phyloP scores from a whole-genome alignment of 2,888 invertebrate genomes.

The Zonitis immaculata region DNA sequence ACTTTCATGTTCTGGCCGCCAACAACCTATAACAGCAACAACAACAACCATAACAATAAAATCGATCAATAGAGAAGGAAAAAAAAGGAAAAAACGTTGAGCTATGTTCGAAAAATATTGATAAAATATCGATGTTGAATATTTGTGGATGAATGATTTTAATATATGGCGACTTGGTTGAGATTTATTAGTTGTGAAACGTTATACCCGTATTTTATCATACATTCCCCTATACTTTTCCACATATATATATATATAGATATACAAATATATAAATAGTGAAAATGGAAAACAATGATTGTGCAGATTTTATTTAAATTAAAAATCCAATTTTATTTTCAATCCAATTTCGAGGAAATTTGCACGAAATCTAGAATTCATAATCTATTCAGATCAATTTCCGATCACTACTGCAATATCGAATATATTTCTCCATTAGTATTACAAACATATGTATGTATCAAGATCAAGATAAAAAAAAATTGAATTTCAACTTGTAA shows the following conservation, averaged over 20 bases:
- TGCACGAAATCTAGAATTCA: no score
- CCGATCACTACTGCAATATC: no score
- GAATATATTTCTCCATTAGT: no score
- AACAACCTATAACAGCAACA: conserved; percentile 39
- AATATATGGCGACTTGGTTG: conserved; percentile 8
- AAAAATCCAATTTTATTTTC: no score
- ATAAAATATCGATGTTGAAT: neutral
- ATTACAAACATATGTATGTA: no score
- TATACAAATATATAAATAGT: conserved; percentile 6
- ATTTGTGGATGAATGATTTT: neutral
- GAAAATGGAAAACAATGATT: conserved; percentile 9
- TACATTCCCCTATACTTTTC: no score
- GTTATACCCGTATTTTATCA: conserved; percentile 7
- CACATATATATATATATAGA: no score
- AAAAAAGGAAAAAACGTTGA: neutral
- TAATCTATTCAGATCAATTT: no score
- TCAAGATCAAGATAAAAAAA: no score
- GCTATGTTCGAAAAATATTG: neutral
- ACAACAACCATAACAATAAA: neutral
- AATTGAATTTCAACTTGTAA: no score
- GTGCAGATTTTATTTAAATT: no score
- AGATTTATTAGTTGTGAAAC: conserved; percentile 15
- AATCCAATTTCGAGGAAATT: no score
- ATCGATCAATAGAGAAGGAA: neutral
- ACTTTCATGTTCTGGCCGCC: conserved; percentile 42